phyloP scores from a whole-genome alignment of 2,113 vertebrate species.

The Ailuropoda melanoleuca region DNA sequence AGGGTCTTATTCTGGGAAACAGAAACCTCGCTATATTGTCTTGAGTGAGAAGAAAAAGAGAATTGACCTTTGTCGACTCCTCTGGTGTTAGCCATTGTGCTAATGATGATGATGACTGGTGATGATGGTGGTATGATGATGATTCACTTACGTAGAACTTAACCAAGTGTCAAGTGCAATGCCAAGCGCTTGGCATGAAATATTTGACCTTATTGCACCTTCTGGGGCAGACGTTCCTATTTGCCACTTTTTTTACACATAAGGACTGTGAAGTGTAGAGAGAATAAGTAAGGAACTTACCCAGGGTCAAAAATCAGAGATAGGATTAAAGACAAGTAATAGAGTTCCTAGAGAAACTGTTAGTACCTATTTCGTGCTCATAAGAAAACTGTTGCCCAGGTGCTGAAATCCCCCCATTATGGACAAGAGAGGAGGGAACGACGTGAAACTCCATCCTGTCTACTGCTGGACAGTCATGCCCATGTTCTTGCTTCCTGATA shows the following conservation, averaged over 20 bases:
- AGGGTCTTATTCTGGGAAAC: background rate
- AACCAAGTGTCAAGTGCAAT: background rate
- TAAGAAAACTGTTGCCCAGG: background rate
- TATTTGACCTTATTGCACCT: background rate
- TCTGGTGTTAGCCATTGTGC: background rate
- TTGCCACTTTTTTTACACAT: background rate
- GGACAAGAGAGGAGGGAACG: too few species aligned
- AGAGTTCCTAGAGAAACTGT: background rate
- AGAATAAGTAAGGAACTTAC: background rate
- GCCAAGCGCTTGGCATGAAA: background rate
- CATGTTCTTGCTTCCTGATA: rapidly evolving
- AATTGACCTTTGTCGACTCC: background rate
- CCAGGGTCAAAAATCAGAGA: background rate
- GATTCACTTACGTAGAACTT: background rate
- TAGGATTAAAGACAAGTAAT: background rate
- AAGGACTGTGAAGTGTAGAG: background rate
- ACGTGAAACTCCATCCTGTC: rapidly evolving
- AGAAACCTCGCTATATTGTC: background rate
- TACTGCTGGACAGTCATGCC: background rate
- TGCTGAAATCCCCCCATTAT: rapidly evolving
- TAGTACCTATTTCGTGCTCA: background rate
- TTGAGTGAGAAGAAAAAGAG: background rate
- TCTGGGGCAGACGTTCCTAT: background rate
- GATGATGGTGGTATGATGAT: background rate
- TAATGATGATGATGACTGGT: background rate